phyloP scores from a whole-genome alignment of 2,888 invertebrate species.

The Tiliacea citrago region DNA sequence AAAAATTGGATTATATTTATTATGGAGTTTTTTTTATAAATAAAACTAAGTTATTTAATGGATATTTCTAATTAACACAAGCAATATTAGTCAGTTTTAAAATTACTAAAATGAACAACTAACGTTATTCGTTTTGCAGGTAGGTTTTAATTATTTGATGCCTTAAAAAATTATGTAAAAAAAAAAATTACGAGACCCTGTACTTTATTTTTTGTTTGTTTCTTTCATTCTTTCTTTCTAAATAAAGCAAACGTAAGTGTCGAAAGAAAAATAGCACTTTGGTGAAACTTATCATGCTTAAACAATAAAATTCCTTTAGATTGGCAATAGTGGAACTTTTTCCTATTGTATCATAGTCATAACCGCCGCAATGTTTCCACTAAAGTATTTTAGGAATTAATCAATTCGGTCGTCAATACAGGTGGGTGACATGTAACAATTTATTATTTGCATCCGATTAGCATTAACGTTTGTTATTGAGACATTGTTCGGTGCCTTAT shows the following conservation, averaged over 20 bases:
- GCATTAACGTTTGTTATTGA: slow-evolving; percentile 51
- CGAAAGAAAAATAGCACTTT: neutral
- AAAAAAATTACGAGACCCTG: neutral
- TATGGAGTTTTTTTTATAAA: neutral
- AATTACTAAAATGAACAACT: neutral
- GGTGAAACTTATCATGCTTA: neutral
- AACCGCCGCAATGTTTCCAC: slow-evolving; percentile 10
- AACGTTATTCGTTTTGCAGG: neutral
- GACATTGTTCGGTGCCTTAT: slow-evolving; percentile 45
- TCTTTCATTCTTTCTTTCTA: neutral
- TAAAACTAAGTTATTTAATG: neutral
- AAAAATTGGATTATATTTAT: neutral
- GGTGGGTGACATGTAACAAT: slow-evolving; percentile 59
- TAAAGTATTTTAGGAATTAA: slow-evolving; percentile 38
- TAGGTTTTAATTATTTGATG: too few species aligned
- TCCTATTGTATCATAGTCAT: slow-evolving; percentile 2
- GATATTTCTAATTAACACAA: neutral
- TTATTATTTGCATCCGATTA: slow-evolving; percentile 67
- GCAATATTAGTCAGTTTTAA: neutral
- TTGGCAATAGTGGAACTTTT: slow-evolving; percentile 23
- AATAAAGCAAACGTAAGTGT: neutral
- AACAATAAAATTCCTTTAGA: neutral
- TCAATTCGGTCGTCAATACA: neutral
- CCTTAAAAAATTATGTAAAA: too few species aligned
- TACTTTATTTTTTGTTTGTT: neutral